Evolutionary conservation across 2,113 vertebrate genomes (phyloP).

Genomic region (Lampris incognitus): DNA sequence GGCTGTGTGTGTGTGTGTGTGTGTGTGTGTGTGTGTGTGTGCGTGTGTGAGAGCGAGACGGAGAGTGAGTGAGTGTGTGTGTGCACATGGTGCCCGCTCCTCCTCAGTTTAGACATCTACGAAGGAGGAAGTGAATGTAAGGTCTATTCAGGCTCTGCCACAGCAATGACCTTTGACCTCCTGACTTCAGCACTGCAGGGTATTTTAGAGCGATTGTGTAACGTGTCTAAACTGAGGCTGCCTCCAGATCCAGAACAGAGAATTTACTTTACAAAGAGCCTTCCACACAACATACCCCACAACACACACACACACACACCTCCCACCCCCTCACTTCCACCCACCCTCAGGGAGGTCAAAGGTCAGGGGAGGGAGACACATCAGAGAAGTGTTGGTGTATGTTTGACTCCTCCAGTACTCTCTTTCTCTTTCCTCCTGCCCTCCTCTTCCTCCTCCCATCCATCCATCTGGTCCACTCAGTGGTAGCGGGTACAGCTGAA

Average conservation of each 20-base stretch:
- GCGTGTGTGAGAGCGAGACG: too few relatives aligned
- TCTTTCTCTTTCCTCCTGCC: too few relatives aligned
- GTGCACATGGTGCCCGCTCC: neutral
- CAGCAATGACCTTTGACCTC: slow-evolving; percentile 43
- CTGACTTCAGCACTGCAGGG: slow-evolving; percentile 64
- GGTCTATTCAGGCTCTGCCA: neutral
- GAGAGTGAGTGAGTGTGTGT: slow-evolving; percentile 42
- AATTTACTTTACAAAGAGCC: neutral
- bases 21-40: slow-evolving; percentile 22
- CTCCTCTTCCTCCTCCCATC: too few relatives aligned
- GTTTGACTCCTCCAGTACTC: too few relatives aligned
- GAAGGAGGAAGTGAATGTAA: slow-evolving; percentile 52
- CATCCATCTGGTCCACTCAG: too few relatives aligned
- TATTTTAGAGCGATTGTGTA: slow-evolving; percentile 65
- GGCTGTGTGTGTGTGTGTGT: slow-evolving; percentile 46
- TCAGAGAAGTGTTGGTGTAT: too few relatives aligned
- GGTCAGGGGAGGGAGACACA: slow-evolving; percentile 35
- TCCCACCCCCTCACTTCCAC: neutral
- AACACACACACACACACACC: neutral
- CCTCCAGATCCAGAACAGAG: slow-evolving; percentile 49
- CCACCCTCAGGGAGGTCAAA: slow-evolving; percentile 33
- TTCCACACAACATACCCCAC: neutral
- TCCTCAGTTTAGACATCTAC: slow-evolving; percentile 17
- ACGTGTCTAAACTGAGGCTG: slow-evolving; percentile 31
- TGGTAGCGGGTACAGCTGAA: too few relatives aligned